A percentile compares a stretch with the other conserved stretches of the same genome.
Evolutionary conservation across 1,140 invertebrate species (phyloP).

Genomic region (Drosophila littoralis): DNA sequence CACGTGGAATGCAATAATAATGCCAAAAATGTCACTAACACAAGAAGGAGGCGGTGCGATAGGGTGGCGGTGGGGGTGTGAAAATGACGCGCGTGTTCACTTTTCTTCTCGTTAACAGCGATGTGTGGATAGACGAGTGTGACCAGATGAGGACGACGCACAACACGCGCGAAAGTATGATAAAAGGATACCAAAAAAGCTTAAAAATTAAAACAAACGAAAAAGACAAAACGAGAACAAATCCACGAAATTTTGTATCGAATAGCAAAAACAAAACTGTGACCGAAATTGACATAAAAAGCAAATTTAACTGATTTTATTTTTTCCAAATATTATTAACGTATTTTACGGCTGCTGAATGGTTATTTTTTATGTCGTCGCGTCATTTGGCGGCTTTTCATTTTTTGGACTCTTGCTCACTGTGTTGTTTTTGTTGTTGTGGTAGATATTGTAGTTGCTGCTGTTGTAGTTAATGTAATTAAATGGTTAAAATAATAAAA

Average conservation of each 20-base stretch:
- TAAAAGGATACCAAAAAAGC: slow-evolving; percentile 52
- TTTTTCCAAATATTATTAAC: slow-evolving; percentile 1
- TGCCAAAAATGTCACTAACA: slow-evolving; percentile 34
- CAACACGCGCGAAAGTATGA: slow-evolving; percentile 29
- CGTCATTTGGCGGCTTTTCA: slow-evolving; percentile 18
- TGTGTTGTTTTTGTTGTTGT: slow-evolving; percentile 1
- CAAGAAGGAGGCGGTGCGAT: neutral
- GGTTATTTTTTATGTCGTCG: slow-evolving; percentile 1
- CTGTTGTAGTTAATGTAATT: slow-evolving; percentile 39
- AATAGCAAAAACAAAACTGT: slow-evolving; percentile 11
- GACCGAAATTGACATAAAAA: slow-evolving; percentile 22
- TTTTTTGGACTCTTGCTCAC: slow-evolving; percentile 2
- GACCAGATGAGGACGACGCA: slow-evolving; percentile 9
- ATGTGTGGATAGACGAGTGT: slow-evolving; percentile 7
- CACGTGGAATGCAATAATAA: slow-evolving; percentile 53
- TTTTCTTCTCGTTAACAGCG: slow-evolving; percentile 19
- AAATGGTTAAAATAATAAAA: slow-evolving; percentile 39
- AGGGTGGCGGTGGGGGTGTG: slow-evolving; percentile 5
- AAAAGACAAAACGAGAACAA: slow-evolving; percentile 11
- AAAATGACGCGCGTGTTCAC: slow-evolving; percentile 36
- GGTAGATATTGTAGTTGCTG: neutral
- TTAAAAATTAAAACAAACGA: slow-evolving; percentile 31
- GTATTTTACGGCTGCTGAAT: slow-evolving; percentile 11
- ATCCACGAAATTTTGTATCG: slow-evolving; percentile 14
- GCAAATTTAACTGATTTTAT: slow-evolving; percentile 26